A percentile compares a stretch with the other conserved stretches of the same genome.
These are phyloP conservation scores for Phacellophora camtschatica DNA, from an alignment of 30 jellyfish, hydroid and myxozoan species.

Conservation along the genomic window DNA sequence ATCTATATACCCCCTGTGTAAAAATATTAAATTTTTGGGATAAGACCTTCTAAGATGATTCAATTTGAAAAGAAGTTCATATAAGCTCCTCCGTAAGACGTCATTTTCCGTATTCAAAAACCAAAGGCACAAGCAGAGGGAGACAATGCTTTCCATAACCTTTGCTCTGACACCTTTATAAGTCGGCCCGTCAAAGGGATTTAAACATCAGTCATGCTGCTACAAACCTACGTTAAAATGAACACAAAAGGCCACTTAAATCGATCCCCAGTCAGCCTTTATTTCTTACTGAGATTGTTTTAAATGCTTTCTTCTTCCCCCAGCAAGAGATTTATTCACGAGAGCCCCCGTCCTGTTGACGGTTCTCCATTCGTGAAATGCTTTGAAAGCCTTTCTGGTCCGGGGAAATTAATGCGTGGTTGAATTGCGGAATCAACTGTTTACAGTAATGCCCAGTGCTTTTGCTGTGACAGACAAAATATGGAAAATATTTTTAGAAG, in stretches of 20 bases:
- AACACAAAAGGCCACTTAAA: constrained; percentile 25
- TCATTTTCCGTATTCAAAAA: constrained; percentile 3
- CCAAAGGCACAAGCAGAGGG: constrained; percentile 21
- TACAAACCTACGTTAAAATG: constrained; percentile 20
- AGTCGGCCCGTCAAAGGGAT: constrained; percentile 44
- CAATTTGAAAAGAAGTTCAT: not conserved
- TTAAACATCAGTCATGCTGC: constrained; percentile 49
- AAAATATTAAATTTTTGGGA: constrained; percentile 43
- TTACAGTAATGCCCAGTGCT: too few relatives aligned
- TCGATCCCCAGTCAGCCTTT: constrained; percentile 21
- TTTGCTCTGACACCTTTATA: constrained; percentile 12
- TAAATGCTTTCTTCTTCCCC: not conserved
- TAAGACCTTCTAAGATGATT: constrained; percentile 26
- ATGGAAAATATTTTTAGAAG: too few relatives aligned
- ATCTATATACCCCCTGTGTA: constrained; percentile 33
- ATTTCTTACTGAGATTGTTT: not conserved
- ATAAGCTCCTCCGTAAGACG: constrained; percentile 46
- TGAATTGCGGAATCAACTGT: too few relatives aligned
- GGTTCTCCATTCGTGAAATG: too few relatives aligned
- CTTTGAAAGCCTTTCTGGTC: too few relatives aligned
- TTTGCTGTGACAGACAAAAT: too few relatives aligned
- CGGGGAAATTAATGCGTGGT: too few relatives aligned
- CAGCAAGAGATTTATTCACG: too few relatives aligned
- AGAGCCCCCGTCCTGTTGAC: too few relatives aligned
- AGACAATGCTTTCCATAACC: constrained; percentile 14